Base-by-base conservation (phyloP, 2,797 vertebrate species). In the Tapirus indicus region DNA sequence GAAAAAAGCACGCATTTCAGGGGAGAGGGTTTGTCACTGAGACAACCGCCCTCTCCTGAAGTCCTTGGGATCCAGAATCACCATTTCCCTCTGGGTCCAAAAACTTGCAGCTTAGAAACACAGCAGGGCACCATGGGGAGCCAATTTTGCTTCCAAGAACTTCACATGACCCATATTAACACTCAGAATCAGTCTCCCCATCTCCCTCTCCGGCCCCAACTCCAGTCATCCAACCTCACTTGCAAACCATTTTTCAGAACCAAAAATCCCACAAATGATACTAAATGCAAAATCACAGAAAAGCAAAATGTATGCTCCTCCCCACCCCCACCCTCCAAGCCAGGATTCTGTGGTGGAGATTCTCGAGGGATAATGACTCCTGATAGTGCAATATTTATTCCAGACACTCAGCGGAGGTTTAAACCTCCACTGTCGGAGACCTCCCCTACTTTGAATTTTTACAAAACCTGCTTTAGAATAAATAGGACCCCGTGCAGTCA, bases 281-380 rank as follows among this genome's bases (percentile, higher is more conserved):
- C 49, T 5, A 44, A 49, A 41, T 2, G 16, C 74, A 47, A 49
- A 93, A 69, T 17, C 72, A 80, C 62, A 71, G 20, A 35, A 80
- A 74, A 78, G 78, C 58, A 29, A 25, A 66, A 16, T 0, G 3
- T 1, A 0, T 0, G 0, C 8, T 29, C n/a, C 69, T 20, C 41
- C 44, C 54, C 27, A 13, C 9, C 71, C 21, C 49, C 12, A 7
- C 7, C 5, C n/a, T 25, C 14, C 35, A 21, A 20, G 29, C 20
- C 18, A 10, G 35, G 49, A 13, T 1, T 38, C 88, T 9, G 3
- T 1, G 25, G 44, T 3, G 2, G 54, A 41, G 60, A 71, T 9
- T 49, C 44, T 38, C 12, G 0, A 8, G 29, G 47, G 27, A 44
- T 2, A 2, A 9, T 2, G 32, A n/a, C 71, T 49, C 29, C 69